Base-by-base conservation (phyloP, 2,888 invertebrate species). In the Amphimallon solstitiale region DNA sequence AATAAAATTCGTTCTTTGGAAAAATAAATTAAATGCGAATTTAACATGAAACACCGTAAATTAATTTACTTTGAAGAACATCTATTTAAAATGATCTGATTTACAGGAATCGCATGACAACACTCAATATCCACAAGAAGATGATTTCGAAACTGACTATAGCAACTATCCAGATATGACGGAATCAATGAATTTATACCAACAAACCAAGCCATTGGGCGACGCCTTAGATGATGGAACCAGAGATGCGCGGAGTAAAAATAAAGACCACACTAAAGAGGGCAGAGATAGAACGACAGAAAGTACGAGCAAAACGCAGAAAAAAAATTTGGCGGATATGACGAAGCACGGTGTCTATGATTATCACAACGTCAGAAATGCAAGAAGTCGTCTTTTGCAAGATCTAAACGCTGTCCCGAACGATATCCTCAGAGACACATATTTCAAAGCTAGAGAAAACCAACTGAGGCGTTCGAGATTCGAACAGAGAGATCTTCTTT, bases 371-470 rank as follows among this genome's bases (percentile, higher is more conserved):
- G 72, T 82, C n/a, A 74, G 77, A 62, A 74, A 78, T 68, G 75
- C 82, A 0, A 76, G 75, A 71, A 79, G 74, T 49, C 74, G 81
- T 37, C 70, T 83, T 15, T 64, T 82, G 7, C 78, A 79, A 59
- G 82, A 83, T 70, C 74, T 82, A 48, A 81, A 80, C 62, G 77
- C 77, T 52, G 56, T 79, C 6, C 82, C 83, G 1, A 79, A 73
- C n/a, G 81, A 82, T 37, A 83, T 83, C 63, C 70, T 83, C n/a
- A 74, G 77, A 19, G 82, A 83, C 37, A 81, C 79, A 4, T 83
- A 79, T 68, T 77, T 80, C 48, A 82, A 81, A 73, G 81, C 81
- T 66, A 74, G 78, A 59, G 81, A 82, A 71, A 76, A 70, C 29
- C 75, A 80, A 45, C 69, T 82, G 63, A 76, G 76, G 56, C 81